phyloP scores from a whole-genome alignment of 2,113 vertebrate genomes.

The Protobothrops mucrosquamatus region DNA sequence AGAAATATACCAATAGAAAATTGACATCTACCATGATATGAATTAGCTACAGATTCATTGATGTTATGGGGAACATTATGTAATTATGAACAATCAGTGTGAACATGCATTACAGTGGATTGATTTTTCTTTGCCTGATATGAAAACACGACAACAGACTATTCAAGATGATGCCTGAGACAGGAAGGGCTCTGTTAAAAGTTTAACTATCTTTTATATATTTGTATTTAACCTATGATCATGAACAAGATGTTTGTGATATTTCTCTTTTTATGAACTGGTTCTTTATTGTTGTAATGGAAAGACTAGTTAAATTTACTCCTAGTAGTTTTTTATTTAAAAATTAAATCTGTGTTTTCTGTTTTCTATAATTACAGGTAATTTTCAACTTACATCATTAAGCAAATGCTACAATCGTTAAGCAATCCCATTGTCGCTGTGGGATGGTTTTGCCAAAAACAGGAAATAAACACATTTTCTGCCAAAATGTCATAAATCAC shows the following conservation, averaged over 20 bases:
- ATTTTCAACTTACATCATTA: background rate
- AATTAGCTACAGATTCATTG: background rate
- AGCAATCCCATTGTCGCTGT: too few relatives aligned
- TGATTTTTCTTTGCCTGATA: background rate
- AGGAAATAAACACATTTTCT: too few relatives aligned
- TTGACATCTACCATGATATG: background rate
- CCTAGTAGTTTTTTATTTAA: background rate
- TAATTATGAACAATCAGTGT: background rate
- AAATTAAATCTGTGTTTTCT: background rate
- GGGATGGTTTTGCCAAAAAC: too few relatives aligned
- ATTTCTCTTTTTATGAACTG: background rate
- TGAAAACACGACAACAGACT: background rate
- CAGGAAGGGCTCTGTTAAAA: background rate
- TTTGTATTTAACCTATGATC: background rate
- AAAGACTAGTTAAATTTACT: background rate
- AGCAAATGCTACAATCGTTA: background rate
- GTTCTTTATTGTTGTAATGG: background rate
- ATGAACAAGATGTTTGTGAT: background rate
- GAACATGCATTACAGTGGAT: background rate
- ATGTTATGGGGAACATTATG: background rate
- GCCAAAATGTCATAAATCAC: too few relatives aligned
- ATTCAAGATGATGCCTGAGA: background rate
- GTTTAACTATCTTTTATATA: background rate
- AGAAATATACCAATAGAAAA: background rate
- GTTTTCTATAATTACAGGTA: background rate